Evolutionary conservation across 1,140 invertebrate genomes (phyloP).

Genomic region (Teleogryllus occipitalis): DNA sequence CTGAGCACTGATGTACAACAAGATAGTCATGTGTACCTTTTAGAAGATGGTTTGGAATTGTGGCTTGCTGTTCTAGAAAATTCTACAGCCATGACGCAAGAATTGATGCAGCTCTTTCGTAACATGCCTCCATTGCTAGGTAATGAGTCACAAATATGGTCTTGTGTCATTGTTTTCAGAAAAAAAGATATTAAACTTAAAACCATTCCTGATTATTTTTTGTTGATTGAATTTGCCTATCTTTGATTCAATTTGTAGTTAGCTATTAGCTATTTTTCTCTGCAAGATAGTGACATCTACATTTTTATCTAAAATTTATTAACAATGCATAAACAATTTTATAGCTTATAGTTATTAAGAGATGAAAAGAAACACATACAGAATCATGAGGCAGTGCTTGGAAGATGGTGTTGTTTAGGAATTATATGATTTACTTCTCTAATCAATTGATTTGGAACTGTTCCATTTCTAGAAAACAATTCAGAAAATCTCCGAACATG

Average conservation of each 20-base stretch:
- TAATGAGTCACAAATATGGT: slow-evolving; percentile 33
- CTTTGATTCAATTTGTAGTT: background rate
- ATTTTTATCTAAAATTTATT: too few relatives aligned
- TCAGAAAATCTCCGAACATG: slow-evolving; percentile 70
- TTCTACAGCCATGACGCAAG: slow-evolving; percentile 47
- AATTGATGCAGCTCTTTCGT: slow-evolving; percentile 62
- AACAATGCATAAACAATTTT: too few relatives aligned
- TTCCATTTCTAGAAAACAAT: slow-evolving; percentile 53
- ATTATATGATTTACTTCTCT: too few relatives aligned
- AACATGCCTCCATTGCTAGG: slow-evolving; percentile 71
- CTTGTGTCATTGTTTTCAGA: background rate
- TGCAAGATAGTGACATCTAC: too few relatives aligned
- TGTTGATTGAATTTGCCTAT: too few relatives aligned
- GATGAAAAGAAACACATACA: too few relatives aligned
- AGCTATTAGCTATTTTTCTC: background rate
- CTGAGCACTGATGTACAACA: slow-evolving; percentile 72
- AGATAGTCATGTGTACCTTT: slow-evolving; percentile 74
- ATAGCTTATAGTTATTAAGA: too few relatives aligned
- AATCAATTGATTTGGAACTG: background rate
- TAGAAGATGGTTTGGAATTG: slow-evolving; percentile 86
- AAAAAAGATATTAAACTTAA: background rate
- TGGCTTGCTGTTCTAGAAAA: slow-evolving; percentile 80
- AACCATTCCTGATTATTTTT: background rate
- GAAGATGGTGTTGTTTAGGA: too few relatives aligned
- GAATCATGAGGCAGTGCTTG: too few relatives aligned